Evolutionary conservation across 30 jellyfish, hydroid and myxozoan species (phyloP), one percentile per base, ranked within the genome.

Genomic region (Aurelia aurita): DNA sequence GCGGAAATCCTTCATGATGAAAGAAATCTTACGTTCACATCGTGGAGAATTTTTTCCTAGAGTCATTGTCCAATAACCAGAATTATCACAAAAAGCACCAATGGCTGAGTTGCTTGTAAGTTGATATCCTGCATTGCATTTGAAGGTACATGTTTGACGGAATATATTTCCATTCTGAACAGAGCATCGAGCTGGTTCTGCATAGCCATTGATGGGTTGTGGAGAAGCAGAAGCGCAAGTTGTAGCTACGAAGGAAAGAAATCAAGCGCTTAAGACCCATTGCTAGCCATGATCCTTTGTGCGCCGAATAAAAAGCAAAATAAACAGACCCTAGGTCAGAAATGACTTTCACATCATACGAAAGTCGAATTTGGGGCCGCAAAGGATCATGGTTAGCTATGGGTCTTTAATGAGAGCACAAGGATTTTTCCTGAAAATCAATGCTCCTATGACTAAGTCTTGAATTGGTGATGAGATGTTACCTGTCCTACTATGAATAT

Each of bases 61-160:
- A 0, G 77, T 65, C 57, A 12, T 35, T 31, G 53, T 32, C 87
- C 86, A 90, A 32, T 46, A 60, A 6, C 96, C 96, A 77, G 78
- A 82, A 18, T 65, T 45, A 39, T 59, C 88, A 65, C 97, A 90
- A 60, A 28, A 77, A 25, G 91, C 96, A 34, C 25, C 60, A 15
- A 71, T n/a, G 13, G 89, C 92, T 14, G 97, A 85, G 13, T 31
- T 35, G 16, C 39, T 32, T 20, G 69, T 18, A 14, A 85, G 93
- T 22, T 75, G 47, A 77, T 83, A 90, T 21, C 97, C 97, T 25
- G 74, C 76, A 31, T 90, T 77, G 82, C 97, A 90, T 34, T 77
- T 65, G 86, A 57, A 90, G 18, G 43, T 53, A 57, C 97, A 90
- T n/a, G 20, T 80, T 39, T 87, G 91, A 2, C 85, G 76, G 51